Evolutionary conservation across 1,140 invertebrate species (phyloP), one percentile per base, ranked within the genome.

Genomic region (Tetramorium parvispinum): DNA sequence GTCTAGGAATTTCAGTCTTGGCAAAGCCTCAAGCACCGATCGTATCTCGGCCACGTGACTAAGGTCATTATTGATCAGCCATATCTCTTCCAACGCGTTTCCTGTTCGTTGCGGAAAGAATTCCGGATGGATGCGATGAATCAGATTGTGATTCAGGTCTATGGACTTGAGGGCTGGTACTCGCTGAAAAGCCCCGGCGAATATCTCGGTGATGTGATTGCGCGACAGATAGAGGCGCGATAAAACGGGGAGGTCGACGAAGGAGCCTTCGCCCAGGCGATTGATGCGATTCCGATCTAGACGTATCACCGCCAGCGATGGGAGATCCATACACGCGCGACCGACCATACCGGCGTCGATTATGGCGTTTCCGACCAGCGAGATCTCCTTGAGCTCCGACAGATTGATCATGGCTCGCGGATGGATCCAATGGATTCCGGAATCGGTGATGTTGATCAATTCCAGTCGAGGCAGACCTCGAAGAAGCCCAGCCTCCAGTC

Each of bases 381-480:
- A 96, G 32, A 98, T 92, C 91, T 98, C 97, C 63, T 96, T 96
- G 61, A 98, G 93, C 46, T 96, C 96, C 21, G 97, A 97, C 51
- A 98, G 93, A 77, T 97, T 94, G 16, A 97, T 96, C 32, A 98
- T 94, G 0, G 97, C 96, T 88, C 97, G 95, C 61, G 98, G 96
- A 92, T 98, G 98, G 32, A 98, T 96, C 95, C 96, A 97, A n/a
- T 96, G 96, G 3, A 98, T 95, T 0, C 97, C 97, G 92, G 97
- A 98, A 81, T 97, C 95, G 0, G 97, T 97, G 51, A 98, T 96
- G 92, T 98, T 98, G 0, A 98, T 93, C 86, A 97, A 95, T 77
- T 96, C 96, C 24, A 98, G 94, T 70, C 97, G 96, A 0, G 97
- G 97, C 46, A 98, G 94, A 88, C 97, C 97, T 66, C 97, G 96